These are phyloP conservation scores for Sebastes aleutianus DNA, from an alignment of 2,797 vertebrate species.

Conservation along the genomic window DNA sequence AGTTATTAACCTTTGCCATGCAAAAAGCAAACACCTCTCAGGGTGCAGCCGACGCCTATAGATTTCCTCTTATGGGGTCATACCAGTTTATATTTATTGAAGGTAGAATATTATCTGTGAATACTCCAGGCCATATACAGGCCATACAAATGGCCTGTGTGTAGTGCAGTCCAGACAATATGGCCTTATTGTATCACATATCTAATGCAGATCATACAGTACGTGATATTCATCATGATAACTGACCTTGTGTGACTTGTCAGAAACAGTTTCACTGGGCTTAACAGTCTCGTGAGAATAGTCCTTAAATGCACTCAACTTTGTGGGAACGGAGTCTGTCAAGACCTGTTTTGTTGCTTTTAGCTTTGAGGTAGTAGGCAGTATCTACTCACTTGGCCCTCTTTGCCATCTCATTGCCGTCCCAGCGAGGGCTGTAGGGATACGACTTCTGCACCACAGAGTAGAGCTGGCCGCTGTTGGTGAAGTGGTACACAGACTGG, in stretches of 20 bases:
- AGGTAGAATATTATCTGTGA: conserved; percentile 25
- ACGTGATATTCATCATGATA: background rate
- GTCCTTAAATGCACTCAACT: background rate
- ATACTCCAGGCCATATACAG: background rate
- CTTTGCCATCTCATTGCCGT: conserved; percentile 99
- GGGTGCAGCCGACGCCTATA: conserved; percentile 32
- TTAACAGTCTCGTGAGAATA: background rate
- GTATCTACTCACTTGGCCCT: conserved; percentile 93
- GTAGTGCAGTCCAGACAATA: background rate
- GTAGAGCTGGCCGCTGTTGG: conserved; percentile 95
- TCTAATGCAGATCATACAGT: background rate
- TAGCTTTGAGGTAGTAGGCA: background rate
- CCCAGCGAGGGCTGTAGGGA: conserved; percentile 98
- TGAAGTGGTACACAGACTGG: conserved; percentile 98
- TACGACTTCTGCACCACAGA: conserved; percentile 98
- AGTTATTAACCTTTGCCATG: conserved; percentile 46
- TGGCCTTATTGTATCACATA: background rate
- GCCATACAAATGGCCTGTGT: background rate
- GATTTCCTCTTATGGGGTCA: conserved; percentile 21
- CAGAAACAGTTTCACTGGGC: background rate
- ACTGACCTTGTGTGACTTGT: background rate
- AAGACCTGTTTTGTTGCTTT: background rate
- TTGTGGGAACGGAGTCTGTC: background rate
- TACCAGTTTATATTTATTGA: conserved; percentile 31
- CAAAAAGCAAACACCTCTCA: conserved; percentile 28